phyloP scores from a whole-genome alignment of 2,888 invertebrate genomes.

The Smittia sp. region DNA sequence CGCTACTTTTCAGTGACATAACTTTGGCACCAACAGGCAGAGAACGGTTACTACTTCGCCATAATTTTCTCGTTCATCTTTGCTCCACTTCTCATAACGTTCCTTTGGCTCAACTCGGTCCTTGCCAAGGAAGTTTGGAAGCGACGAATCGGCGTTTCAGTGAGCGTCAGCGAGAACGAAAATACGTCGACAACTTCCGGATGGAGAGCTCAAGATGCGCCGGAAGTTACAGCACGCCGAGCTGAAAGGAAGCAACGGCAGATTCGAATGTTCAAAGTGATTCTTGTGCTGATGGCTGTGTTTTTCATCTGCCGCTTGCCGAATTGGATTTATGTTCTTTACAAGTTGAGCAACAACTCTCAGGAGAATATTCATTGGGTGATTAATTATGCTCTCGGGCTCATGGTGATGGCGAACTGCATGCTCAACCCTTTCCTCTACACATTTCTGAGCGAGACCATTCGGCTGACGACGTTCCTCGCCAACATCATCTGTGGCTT shows the following conservation, averaged over 20 bases:
- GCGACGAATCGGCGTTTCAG: slow-evolving; percentile 47
- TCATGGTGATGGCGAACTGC: slow-evolving; percentile 57
- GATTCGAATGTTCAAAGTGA: slow-evolving; percentile 58
- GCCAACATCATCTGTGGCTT: slow-evolving; percentile 16
- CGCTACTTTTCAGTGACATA: background rate
- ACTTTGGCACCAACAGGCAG: slow-evolving; percentile 44
- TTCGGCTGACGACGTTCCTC: slow-evolving; percentile 44
- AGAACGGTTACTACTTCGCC: slow-evolving; percentile 47
- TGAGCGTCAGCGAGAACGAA: slow-evolving; percentile 38
- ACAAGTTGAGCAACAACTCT: slow-evolving; percentile 52
- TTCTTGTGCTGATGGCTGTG: slow-evolving; percentile 57
- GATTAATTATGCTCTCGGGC: slow-evolving; percentile 55
- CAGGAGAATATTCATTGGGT: slow-evolving; percentile 52
- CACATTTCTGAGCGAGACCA: slow-evolving; percentile 58
- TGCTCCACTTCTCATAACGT: slow-evolving; percentile 54
- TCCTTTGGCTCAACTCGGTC: slow-evolving; percentile 56
- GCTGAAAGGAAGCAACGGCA: slow-evolving; percentile 52
- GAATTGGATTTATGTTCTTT: slow-evolving; percentile 56
- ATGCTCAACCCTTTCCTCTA: slow-evolving; percentile 61
- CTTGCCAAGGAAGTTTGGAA: slow-evolving; percentile 57
- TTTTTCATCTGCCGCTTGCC: slow-evolving; percentile 58
- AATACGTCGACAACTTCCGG: slow-evolving; percentile 2
- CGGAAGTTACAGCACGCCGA: slow-evolving; percentile 43
- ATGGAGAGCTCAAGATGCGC: slow-evolving; percentile 22
- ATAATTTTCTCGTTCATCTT: slow-evolving; percentile 53